phyloP scores from a whole-genome alignment of 2,888 invertebrate genomes.

The Xanthorhoe designata region DNA sequence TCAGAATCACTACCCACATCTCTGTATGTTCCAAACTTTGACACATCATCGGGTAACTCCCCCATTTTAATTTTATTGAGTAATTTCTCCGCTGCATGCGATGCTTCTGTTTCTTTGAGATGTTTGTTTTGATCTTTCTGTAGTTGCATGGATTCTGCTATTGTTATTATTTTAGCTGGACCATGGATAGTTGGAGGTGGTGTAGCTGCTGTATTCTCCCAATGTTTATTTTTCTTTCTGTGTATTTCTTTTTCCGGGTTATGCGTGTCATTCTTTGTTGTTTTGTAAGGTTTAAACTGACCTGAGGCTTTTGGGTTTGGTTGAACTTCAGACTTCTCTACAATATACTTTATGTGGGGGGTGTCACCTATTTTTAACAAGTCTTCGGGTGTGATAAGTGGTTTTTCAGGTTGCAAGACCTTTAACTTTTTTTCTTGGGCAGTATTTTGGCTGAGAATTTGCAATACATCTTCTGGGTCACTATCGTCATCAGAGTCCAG shows the following conservation, averaged over 20 bases:
- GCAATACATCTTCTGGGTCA: slow-evolving; percentile 85
- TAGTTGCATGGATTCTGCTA: slow-evolving; percentile 85
- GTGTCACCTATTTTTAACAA: slow-evolving; percentile 75
- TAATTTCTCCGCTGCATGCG: slow-evolving; percentile 85
- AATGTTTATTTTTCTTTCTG: slow-evolving; percentile 80
- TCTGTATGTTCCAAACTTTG: slow-evolving; percentile 71
- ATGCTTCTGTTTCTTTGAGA: slow-evolving; percentile 80
- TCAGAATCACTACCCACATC: slow-evolving; percentile 68
- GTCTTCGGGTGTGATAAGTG: slow-evolving; percentile 81
- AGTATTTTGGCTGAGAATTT: slow-evolving; percentile 85
- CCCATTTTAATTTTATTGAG: slow-evolving; percentile 69
- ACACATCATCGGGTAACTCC: slow-evolving; percentile 61
- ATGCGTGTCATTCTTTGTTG: slow-evolving; percentile 83
- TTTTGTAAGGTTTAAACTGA: slow-evolving; percentile 85
- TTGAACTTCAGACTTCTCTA: slow-evolving; percentile 77
- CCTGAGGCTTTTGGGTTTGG: slow-evolving; percentile 61
- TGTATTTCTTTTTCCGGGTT: slow-evolving; percentile 82
- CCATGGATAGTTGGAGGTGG: slow-evolving; percentile 85
- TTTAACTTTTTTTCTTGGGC: slow-evolving; percentile 79
- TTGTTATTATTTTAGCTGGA: slow-evolving; percentile 77
- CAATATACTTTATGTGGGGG: slow-evolving; percentile 83
- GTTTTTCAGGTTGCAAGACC: slow-evolving; percentile 73
- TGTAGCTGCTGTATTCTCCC: slow-evolving; percentile 88
- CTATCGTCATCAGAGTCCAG: slow-evolving; percentile 86
- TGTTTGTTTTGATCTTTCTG: slow-evolving; percentile 81